Evolutionary conservation across 2,113 vertebrate genomes (phyloP).

Genomic region (Sorex fumeus): DNA sequence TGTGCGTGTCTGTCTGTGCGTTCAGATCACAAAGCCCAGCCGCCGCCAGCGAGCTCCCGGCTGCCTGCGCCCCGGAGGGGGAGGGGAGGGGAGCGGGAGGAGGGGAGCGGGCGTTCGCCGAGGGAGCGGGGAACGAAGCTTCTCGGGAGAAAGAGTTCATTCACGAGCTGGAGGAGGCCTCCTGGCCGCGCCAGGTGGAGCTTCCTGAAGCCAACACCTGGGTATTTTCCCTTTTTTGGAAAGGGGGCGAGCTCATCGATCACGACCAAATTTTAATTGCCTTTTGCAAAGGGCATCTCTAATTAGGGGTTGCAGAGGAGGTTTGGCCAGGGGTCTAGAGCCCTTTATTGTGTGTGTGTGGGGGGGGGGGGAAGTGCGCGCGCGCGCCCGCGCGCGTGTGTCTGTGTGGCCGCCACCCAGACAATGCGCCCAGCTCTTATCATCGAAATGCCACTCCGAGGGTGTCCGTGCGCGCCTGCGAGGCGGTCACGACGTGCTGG

Average conservation of each 20-base stretch:
- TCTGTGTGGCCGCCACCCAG: slow-evolving; percentile 56
- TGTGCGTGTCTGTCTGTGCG: slow-evolving; percentile 81
- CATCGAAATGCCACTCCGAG: slow-evolving; percentile 88
- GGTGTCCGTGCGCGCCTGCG: slow-evolving; percentile 87
- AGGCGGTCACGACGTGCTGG: slow-evolving; percentile 87
- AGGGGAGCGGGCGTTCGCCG: slow-evolving; percentile 52
- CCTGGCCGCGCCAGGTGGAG: slow-evolving; percentile 84
- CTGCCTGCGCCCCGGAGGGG: slow-evolving; percentile 78
- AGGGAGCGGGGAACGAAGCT: slow-evolving; percentile 73
- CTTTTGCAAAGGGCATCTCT: slow-evolving; percentile 88
- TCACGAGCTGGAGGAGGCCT: slow-evolving; percentile 76
- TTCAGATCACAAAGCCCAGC: slow-evolving; percentile 88
- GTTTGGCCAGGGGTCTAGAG: slow-evolving; percentile 68
- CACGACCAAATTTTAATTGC: slow-evolving; percentile 89
- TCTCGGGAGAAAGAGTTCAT: slow-evolving; percentile 72
- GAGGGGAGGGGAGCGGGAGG: slow-evolving; percentile 67
- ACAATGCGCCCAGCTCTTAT: slow-evolving; percentile 83
- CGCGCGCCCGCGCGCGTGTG: background rate
- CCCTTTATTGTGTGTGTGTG: slow-evolving; percentile 59
- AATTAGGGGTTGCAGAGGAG: slow-evolving; percentile 83
- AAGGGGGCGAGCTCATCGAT: slow-evolving; percentile 80
- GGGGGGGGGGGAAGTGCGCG: background rate
- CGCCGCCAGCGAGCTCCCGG: slow-evolving; percentile 85
- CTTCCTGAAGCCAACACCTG: slow-evolving; percentile 86
- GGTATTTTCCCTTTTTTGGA: slow-evolving; percentile 77